Evolutionary conservation across 2,113 vertebrate genomes (phyloP).

Genomic region (Hippocampus zosterae): DNA sequence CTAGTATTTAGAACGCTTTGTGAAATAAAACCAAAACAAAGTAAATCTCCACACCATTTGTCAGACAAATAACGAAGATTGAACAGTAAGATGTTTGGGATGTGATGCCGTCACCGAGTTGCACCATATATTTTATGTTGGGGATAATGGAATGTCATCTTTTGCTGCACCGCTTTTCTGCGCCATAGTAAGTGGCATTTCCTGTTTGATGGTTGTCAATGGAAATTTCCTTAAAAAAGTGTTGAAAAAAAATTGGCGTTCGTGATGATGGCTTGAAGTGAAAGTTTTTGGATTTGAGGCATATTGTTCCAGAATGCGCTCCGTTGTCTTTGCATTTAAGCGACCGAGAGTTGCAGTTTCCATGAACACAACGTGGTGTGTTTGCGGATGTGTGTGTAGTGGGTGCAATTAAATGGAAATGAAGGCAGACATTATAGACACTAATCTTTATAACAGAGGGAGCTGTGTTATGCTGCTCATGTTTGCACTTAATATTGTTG

Average conservation of each 20-base stretch:
- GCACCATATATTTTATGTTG: not conserved
- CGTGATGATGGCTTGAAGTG: too few relatives aligned
- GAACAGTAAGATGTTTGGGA: not conserved
- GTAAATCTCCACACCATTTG: not conserved
- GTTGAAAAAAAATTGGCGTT: not conserved
- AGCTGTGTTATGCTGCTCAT: not conserved
- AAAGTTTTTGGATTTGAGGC: not conserved
- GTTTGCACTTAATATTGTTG: conserved; percentile 10
- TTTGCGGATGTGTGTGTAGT: not conserved
- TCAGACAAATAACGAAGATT: not conserved
- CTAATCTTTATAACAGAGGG: not conserved
- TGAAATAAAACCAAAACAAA: not conserved
- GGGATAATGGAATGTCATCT: not conserved
- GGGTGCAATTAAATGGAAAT: conserved; percentile 13
- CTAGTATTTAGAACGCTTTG: not conserved
- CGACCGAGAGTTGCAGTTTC: not conserved
- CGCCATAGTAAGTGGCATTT: not conserved
- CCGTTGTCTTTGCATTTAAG: not conserved
- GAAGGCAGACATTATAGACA: not conserved
- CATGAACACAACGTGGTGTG: not conserved
- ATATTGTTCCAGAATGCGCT: not conserved
- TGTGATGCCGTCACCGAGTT: not conserved
- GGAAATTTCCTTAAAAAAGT: not conserved
- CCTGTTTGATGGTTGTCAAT: not conserved
- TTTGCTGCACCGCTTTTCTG: not conserved